phyloP scores from a whole-genome alignment of 2,888 invertebrate species.

The Psococerastis gibbosa region DNA sequence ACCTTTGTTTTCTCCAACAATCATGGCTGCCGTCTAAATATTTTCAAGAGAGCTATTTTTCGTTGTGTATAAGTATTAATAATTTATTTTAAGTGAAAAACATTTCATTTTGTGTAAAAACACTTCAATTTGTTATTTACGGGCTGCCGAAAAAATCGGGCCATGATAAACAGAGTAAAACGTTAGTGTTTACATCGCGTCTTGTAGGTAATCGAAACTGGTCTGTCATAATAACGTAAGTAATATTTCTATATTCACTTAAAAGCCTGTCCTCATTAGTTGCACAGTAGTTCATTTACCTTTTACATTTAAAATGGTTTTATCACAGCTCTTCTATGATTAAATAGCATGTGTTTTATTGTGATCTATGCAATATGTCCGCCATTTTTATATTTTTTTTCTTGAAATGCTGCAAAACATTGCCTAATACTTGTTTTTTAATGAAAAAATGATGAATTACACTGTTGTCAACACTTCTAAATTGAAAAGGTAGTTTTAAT shows the following conservation, averaged over 20 bases:
- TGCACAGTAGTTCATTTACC: no score
- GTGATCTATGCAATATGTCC: conserved; percentile 1
- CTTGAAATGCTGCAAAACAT: neutral
- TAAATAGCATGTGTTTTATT: no score
- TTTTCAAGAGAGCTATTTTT: conserved; percentile 5
- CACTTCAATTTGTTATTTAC: neutral
- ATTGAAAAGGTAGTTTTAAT: no score
- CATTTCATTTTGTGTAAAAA: neutral
- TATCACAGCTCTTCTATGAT: no score
- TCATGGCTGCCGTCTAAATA: conserved; percentile 9
- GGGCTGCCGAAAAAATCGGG: neutral
- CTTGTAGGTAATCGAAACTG: neutral
- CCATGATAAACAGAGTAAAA: conserved; percentile 3
- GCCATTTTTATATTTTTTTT: conserved; percentile 8
- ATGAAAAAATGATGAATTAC: no score
- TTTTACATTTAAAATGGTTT: no score
- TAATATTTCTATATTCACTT: no score
- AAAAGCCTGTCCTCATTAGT: no score
- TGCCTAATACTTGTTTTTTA: no score
- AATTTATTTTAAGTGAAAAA: no score
- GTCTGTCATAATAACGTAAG: conserved; percentile 9
- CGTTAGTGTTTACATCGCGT: conserved; percentile 9
- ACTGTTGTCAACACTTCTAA: no score
- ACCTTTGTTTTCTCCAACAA: conserved; percentile 10
- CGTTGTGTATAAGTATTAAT: no score